Conservation (phyloP, 1,140 invertebrate species). For the Macrobrachium rosenbergii region DNA sequence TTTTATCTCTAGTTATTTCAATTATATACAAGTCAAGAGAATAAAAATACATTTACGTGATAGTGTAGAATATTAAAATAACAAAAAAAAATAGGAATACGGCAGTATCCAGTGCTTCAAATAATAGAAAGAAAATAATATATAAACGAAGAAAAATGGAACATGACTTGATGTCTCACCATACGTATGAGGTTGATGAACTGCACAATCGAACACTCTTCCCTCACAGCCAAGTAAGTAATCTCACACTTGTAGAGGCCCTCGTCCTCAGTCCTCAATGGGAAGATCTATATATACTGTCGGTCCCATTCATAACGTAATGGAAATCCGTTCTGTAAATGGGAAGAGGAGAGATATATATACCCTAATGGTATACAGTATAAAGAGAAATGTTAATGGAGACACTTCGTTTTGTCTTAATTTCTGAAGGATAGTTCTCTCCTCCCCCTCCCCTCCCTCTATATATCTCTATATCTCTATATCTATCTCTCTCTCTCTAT, state of each 20-base stretch:
- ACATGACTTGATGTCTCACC: slow-evolving; percentile 79
- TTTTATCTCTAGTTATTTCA: too few relatives aligned
- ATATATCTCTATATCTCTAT: slow-evolving; percentile 23
- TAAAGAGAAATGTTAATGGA: too few relatives aligned
- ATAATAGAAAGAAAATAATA: too few relatives aligned
- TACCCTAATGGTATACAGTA: too few relatives aligned
- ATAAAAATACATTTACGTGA: too few relatives aligned
- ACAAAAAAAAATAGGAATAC: slow-evolving; percentile 66
- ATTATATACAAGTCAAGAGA: too few relatives aligned
- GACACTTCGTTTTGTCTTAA: too few relatives aligned
- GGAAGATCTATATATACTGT: slow-evolving; percentile 78
- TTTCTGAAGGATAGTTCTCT: not conserved
- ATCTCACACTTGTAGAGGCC: slow-evolving; percentile 88
- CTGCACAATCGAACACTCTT: slow-evolving; percentile 83
- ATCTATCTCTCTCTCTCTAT: slow-evolving; percentile 28
- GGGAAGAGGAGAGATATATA: not conserved
- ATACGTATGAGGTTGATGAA: slow-evolving; percentile 84
- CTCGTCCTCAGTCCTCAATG: slow-evolving; percentile 81
- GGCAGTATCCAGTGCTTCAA: not conserved
- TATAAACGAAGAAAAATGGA: not conserved
- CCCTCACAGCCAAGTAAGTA: slow-evolving; percentile 83
- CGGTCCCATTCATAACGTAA: slow-evolving; percentile 76
- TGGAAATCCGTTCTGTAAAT: slow-evolving; percentile 78
- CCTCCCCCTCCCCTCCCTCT: not conserved
- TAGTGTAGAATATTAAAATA: not conserved